Percentiles rank a stretch among this genome's conserved stretches.
Evolutionary conservation across 2,888 invertebrate species (phyloP).

Genomic region (Labia minor): DNA sequence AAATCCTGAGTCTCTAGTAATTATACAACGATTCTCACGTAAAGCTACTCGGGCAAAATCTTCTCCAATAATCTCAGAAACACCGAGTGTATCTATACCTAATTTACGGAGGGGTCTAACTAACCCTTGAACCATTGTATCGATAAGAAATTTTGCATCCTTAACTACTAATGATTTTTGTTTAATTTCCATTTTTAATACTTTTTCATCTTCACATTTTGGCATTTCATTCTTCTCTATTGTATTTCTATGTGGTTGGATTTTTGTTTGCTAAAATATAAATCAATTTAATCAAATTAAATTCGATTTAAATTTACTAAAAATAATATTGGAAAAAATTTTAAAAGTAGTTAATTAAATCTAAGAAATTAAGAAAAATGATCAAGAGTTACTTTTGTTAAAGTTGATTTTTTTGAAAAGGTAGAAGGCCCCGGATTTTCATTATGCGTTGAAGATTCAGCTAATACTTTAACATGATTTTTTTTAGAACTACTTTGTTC

Average conservation of each 20-base stretch:
- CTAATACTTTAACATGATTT: no score
- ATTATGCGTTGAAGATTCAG: not conserved
- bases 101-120: slow-evolving; percentile 51
- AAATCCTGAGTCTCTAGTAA: slow-evolving; percentile 43
- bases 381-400: no score
- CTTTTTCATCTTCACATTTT: slow-evolving; percentile 38
- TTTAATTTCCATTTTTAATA: slow-evolving; percentile 53
- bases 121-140: slow-evolving; percentile 48
- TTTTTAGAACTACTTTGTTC: not conserved
- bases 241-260: no score
- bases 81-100: slow-evolving; percentile 47
- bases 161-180: slow-evolving; percentile 48
- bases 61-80: slow-evolving; percentile 36
- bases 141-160: slow-evolving; percentile 42
- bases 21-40: slow-evolving; percentile 43
- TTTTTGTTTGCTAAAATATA: no score
- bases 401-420: no score
- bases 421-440: not conserved
- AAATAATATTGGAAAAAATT: no score
- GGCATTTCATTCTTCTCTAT: slow-evolving; percentile 53
- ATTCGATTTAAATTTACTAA: no score
- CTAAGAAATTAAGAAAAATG: no score
- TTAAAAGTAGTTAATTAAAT: no score
- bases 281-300: no score
- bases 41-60: slow-evolving; percentile 42